Base-by-base conservation (phyloP, 2,113 vertebrate species). In the Drymodes brunneopygia region DNA sequence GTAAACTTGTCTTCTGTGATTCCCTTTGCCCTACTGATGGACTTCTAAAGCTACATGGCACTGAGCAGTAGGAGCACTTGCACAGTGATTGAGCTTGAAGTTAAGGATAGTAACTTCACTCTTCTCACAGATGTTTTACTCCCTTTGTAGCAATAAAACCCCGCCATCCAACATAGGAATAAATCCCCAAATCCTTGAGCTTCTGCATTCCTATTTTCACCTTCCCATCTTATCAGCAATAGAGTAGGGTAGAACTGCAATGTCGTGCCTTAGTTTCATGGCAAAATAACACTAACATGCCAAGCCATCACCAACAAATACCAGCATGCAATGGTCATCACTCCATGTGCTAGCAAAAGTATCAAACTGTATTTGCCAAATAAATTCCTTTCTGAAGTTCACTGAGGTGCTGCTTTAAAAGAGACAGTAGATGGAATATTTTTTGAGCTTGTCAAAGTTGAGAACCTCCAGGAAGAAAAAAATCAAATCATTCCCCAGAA, bases 301-400 rank as follows among this genome's bases (percentile, higher is more conserved):
- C 23, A 81, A 84, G 23, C 56, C 22, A 40, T 51, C 24, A 38
- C 8, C 50, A 47, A 10, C 3, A 18, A 84, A 66, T 22, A 74
- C 7, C 0, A 5, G 15, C 0, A 3, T 38, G 40, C 16, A 60
- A 8, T 27, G 17, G 20, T 65, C 24, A 28, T 48, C 12, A 15
- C 20, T 53, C 28, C 23, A 12, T 23, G 22, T 23, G 24, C 38
- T 66, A 81, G 33, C 19, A 40, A 40, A 84, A 60, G 11, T 31
- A 56, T 40, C 31, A 28, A 78, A 36, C 15, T 75, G 7, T 11
- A 21, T 66, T 28, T 67, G 53, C 36, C 56, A 71, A 58, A 60
- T 44, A 47, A 18, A 71, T 51, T 79, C 7, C 13, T 60, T 80
- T 70, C 50, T 57, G 20, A 82, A 90, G 9, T 29, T 84, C 50